phyloP scores from a whole-genome alignment of 92 coral and sea anemone genomes.

The Metridium senile region DNA sequence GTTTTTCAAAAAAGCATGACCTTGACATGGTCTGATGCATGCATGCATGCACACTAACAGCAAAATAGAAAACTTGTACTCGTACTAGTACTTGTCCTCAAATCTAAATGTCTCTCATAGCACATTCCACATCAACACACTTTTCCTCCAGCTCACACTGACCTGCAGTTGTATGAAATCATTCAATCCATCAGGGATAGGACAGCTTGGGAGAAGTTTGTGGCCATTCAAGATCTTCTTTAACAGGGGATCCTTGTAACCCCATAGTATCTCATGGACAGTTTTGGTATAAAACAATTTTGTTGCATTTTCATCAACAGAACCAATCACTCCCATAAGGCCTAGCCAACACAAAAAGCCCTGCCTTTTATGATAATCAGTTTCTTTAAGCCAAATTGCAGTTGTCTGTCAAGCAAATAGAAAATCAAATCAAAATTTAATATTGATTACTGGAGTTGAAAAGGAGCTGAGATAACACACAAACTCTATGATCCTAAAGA shows the following conservation, averaged over 20 bases:
- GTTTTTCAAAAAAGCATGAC: no score
- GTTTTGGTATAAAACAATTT: conserved; percentile 58
- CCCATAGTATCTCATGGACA: conserved; percentile 82
- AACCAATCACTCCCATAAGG: neutral
- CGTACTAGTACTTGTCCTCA: no score
- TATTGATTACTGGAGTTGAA: no score
- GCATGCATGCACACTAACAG: no score
- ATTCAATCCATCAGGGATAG: conserved; percentile 48
- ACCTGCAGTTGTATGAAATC: conserved; percentile 81
- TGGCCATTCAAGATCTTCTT: neutral
- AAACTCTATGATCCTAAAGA: no score
- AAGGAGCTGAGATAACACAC: no score
- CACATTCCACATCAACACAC: no score
- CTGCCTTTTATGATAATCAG: conserved; percentile 32
- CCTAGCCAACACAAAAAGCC: neutral
- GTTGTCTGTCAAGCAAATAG: conserved; percentile 41
- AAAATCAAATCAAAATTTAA: no score
- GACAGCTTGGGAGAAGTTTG: conserved; percentile 32
- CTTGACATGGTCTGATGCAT: no score
- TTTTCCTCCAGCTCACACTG: neutral
- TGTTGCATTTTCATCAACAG: neutral
- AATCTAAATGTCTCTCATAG: no score
- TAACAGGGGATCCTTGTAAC: conserved; percentile 66
- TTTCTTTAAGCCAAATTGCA: conserved; percentile 53
- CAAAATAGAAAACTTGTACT: no score